A percentile compares a stretch with the other conserved stretches of the same genome.
These are phyloP conservation scores for Entomyzon cyanotis DNA, from an alignment of 2,113 vertebrate species.

Conservation along the genomic window DNA sequence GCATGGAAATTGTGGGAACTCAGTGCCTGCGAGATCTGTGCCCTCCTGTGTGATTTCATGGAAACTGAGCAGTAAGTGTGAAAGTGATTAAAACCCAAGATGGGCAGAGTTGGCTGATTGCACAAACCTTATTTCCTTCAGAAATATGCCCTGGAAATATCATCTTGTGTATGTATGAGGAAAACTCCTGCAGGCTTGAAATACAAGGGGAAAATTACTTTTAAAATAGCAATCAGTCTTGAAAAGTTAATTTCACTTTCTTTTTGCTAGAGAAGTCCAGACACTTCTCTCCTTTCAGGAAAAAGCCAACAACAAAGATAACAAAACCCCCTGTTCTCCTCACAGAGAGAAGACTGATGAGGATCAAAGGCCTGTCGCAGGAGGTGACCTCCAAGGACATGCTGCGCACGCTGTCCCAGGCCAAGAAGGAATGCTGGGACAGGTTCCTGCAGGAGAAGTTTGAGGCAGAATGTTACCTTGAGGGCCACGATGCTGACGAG, in stretches of 20 bases:
- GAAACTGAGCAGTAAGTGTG: neutral
- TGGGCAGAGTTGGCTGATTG: neutral
- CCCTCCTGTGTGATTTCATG: neutral
- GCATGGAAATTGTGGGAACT: neutral
- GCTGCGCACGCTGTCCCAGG: constrained; percentile 89
- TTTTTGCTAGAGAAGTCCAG: neutral
- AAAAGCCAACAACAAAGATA: neutral
- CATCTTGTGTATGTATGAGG: neutral
- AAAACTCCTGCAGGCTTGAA: neutral
- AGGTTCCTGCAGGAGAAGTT: constrained; percentile 92
- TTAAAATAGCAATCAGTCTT: neutral
- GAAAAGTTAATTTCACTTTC: neutral
- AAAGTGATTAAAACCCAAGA: neutral
- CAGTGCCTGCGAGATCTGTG: neutral
- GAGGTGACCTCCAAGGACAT: constrained; percentile 96
- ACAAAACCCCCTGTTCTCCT: neutral
- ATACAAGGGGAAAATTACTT: neutral
- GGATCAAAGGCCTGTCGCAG: constrained; percentile 88
- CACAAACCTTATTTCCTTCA: neutral
- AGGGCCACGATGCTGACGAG: constrained; percentile 84
- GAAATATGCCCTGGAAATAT: neutral
- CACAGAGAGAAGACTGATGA: constrained; percentile 90
- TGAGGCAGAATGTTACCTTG: constrained; percentile 85
- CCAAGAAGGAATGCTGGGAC: constrained; percentile 98
- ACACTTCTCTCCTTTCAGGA: neutral